Evolutionary conservation across 2,113 vertebrate species (phyloP), one percentile per base, ranked within the genome.

Genomic region (Rousettus leschenaultii): DNA sequence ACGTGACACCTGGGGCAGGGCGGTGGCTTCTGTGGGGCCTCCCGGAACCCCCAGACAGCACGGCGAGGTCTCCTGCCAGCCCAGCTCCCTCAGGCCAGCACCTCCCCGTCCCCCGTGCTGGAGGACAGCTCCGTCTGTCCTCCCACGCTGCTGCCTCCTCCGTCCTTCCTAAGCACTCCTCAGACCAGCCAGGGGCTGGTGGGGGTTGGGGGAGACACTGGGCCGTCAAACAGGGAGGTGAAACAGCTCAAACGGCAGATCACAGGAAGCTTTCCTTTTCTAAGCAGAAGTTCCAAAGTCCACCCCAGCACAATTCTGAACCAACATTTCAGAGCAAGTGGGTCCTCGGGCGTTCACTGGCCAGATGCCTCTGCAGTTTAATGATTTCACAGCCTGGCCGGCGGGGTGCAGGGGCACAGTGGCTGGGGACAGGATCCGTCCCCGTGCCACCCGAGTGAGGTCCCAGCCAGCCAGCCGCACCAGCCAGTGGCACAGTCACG

Each of bases 371-470:
- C 2, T 51, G 48, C 0, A 4, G 48, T 13, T 51, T 51, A 51
- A 51, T 51, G 48, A 51, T 51, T 4, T 14, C 48, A 51, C 48
- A 51, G 48, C 3, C 48, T 51, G 48, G 48, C 48, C 3, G 48
- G 48, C 13, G 48, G 48, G 48, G 48, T 1, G 14, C 48, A 14
- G 3, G 13, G 48, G 48, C 6, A n/a, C 63, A 13, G 45, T 10
- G 63, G 83, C 83, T 6, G 2, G 18, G 40, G 33, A 16, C 38
- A 6, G 73, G 38, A 15, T 24, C 61, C 30, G 65, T 2, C 8
- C 38, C 16, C 0, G 8, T 16, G 48, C 38, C 0, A 0, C 10
- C 45, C 7, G 0, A 6, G 61, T 18, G 5, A 55, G 53, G 40
- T 7, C 61, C 43, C 21, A 6, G 38, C 15, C 48, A 6, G 77